Percentiles rank a stretch among this genome's conserved stretches.
Conservation (phyloP, 2,888 invertebrate species). For the Phyllotreta striolata region DNA sequence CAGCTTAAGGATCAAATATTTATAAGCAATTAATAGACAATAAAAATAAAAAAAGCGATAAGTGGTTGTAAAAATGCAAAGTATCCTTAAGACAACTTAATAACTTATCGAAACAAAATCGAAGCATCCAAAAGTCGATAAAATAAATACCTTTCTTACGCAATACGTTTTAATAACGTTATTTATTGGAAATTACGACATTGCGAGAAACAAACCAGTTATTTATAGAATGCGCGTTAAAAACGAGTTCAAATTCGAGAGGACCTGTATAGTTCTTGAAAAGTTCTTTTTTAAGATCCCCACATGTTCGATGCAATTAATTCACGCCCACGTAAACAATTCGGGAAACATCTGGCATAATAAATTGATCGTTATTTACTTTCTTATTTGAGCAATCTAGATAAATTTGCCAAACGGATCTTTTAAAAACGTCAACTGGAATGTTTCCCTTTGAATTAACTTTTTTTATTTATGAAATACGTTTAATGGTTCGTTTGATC, state of each 20-base stretch:
- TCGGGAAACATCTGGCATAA: constrained; percentile 18
- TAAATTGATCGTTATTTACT: not conserved
- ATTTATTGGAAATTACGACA: constrained; percentile 7
- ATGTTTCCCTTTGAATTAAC: too few species aligned
- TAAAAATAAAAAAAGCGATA: too few species aligned
- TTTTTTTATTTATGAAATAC: too few species aligned
- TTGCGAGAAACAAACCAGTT: constrained; percentile 7
- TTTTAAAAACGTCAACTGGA: not conserved
- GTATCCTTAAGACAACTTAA: too few species aligned
- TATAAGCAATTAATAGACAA: too few species aligned
- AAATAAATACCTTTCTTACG: not conserved
- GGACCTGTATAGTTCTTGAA: constrained; percentile 8
- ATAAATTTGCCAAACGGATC: constrained; percentile 4
- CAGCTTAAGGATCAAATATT: too few species aligned
- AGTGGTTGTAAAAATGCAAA: too few species aligned
- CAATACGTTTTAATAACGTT: not conserved
- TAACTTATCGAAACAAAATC: too few species aligned
- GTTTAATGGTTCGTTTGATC: too few species aligned
- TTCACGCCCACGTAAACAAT: constrained; percentile 11
- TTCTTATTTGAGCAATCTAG: constrained; percentile 1
- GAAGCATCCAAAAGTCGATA: too few species aligned
- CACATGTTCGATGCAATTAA: constrained; percentile 15
- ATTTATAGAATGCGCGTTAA: constrained; percentile 14
- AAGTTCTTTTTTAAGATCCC: constrained; percentile 14
- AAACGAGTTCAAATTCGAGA: constrained; percentile 19